Evolutionary conservation across 2,797 vertebrate genomes (phyloP).

Genomic region (Decapterus maruadsi): DNA sequence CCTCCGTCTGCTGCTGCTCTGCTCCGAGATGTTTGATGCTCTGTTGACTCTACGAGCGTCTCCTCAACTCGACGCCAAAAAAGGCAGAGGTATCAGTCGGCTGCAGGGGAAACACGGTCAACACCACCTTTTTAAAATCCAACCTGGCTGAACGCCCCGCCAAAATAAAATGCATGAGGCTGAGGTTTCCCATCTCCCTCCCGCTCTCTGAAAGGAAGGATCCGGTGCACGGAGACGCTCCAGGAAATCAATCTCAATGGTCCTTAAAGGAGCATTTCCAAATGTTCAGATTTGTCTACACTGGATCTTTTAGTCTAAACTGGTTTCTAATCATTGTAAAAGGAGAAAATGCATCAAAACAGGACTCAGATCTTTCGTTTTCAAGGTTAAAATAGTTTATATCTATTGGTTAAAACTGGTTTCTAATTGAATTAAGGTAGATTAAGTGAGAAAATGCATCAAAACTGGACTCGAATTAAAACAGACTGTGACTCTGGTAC

Average conservation of each 20-base stretch:
- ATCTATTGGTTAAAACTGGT: too few species aligned
- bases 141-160: not conserved
- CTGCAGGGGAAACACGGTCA: not conserved
- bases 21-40: not conserved
- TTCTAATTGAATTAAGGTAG: too few species aligned
- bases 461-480: too few species aligned
- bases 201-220: not conserved
- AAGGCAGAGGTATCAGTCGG: constrained; percentile 4
- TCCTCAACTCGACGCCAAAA: constrained; percentile 15
- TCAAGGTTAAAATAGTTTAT: too few species aligned
- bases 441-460: too few species aligned
- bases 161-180: too few species aligned
- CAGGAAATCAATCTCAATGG: constrained; percentile 23
- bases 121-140: not conserved
- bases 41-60: not conserved
- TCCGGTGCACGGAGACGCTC: not conserved
- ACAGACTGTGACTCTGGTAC: too few species aligned
- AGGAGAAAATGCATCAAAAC: too few species aligned
- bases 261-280: not conserved
- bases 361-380: too few species aligned
- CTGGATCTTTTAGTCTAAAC: too few species aligned
- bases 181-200: constrained; percentile 8
- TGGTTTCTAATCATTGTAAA: too few species aligned
- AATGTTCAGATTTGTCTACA: too few species aligned
- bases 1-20: not conserved